Percentiles rank a stretch among this genome's conserved stretches.
Conservation (phyloP, 2,888 invertebrate genomes). For the Drosophila eohydei region DNA sequence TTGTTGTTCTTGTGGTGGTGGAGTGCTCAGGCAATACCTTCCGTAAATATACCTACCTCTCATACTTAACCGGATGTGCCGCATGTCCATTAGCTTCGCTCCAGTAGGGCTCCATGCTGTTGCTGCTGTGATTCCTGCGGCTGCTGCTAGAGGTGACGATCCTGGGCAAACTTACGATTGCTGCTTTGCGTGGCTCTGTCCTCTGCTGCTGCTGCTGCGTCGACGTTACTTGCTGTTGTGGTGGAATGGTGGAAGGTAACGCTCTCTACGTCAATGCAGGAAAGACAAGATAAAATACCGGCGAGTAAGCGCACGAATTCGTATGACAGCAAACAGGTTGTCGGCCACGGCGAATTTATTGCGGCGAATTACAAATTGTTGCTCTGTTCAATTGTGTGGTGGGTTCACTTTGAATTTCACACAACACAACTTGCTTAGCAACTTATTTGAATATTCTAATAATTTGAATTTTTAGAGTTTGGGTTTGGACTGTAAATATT, state of each 20-base stretch:
- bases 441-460: constrained; percentile 17
- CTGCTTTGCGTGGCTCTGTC: constrained; percentile 21
- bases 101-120: constrained; percentile 84
- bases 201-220: constrained; percentile 54
- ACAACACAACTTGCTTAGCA: constrained; percentile 38
- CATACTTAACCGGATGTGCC: constrained; percentile 85
- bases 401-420: constrained; percentile 47
- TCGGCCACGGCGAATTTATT: constrained; percentile 61
- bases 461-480: constrained; percentile 1
- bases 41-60: constrained; percentile 83
- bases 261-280: constrained; percentile 57
- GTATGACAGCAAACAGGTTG: constrained; percentile 77
- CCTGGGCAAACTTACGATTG: constrained; percentile 35
- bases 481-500: constrained; percentile 5
- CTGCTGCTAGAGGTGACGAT: constrained; percentile 38
- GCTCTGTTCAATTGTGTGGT: constrained; percentile 43
- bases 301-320: constrained; percentile 49
- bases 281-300: constrained; percentile 52
- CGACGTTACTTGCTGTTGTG: constrained; percentile 75
- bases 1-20: constrained; percentile 19
- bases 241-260: constrained; percentile 81
- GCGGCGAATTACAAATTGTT: constrained; percentile 58
- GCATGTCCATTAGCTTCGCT: constrained; percentile 84
- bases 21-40: constrained; percentile 21
- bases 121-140: constrained; percentile 37